Evolutionary conservation across 2,113 vertebrate genomes (phyloP).

Genomic region (Alethe diademata): DNA sequence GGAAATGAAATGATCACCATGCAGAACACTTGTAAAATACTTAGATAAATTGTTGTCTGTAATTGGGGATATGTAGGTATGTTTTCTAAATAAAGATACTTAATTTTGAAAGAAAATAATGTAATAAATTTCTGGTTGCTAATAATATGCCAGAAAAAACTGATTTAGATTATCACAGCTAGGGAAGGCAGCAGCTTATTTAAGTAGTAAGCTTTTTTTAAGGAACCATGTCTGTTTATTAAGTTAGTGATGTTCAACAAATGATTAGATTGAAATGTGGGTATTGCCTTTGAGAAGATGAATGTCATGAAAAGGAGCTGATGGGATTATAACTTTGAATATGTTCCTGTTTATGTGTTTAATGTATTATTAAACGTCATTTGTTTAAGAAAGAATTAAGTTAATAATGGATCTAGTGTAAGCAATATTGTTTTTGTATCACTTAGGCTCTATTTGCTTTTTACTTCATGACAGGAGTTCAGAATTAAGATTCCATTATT

Average conservation of each 20-base stretch:
- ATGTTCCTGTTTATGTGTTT: conserved; percentile 6
- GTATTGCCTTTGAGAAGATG: background rate
- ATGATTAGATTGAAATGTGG: background rate
- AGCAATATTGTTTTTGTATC: conserved; percentile 19
- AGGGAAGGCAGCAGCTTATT: background rate
- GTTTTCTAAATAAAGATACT: background rate
- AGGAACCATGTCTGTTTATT: background rate
- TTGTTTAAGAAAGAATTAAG: conserved; percentile 25
- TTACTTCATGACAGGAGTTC: background rate
- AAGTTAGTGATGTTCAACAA: background rate
- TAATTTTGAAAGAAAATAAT: background rate
- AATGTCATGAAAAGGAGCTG: background rate
- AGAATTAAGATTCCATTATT: conserved; percentile 14
- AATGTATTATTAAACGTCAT: conserved; percentile 34
- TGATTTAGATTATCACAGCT: background rate
- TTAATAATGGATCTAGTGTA: background rate
- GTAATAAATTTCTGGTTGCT: background rate
- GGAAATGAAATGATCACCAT: background rate
- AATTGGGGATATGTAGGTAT: background rate
- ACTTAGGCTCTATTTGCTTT: conserved; percentile 17
- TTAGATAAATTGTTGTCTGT: background rate
- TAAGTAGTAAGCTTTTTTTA: background rate
- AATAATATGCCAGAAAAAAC: background rate
- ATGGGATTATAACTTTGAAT: background rate
- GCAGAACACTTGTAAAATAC: background rate